phyloP scores from a whole-genome alignment of 2,113 vertebrate species.

The Oncorhynchus clarkii region DNA sequence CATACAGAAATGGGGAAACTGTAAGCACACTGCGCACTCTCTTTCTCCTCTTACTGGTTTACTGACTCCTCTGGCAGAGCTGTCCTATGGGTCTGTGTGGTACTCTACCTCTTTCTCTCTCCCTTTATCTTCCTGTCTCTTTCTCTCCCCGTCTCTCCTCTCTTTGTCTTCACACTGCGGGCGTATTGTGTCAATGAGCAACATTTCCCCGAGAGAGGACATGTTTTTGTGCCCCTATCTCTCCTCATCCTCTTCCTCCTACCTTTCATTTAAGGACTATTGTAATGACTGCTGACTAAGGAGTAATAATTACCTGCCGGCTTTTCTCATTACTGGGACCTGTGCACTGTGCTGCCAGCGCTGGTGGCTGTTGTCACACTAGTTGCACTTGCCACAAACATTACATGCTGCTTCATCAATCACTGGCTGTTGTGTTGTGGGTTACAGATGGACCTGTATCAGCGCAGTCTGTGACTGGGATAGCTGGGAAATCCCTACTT shows the following conservation, averaged over 20 bases:
- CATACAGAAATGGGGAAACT: conserved; percentile 50
- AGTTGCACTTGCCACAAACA: conserved; percentile 30
- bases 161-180: conserved; percentile 50
- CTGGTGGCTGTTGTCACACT: conserved; percentile 26
- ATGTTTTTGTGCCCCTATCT: conserved; percentile 26
- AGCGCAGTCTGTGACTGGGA: too few relatives aligned
- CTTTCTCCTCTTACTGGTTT: conserved; percentile 57
- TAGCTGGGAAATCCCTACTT: conserved; percentile 13
- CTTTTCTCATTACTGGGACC: conserved; percentile 39
- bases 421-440: conserved; percentile 20
- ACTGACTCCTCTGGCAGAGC: conserved; percentile 50
- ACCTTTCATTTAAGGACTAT: conserved; percentile 27
- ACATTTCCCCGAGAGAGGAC: conserved; percentile 37
- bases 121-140: conserved; percentile 15
- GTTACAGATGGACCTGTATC: neutral
- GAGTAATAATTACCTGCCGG: conserved; percentile 40
- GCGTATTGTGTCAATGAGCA: conserved; percentile 37
- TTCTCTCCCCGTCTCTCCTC: conserved; percentile 5
- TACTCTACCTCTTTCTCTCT: conserved; percentile 13
- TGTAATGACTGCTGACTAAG: conserved; percentile 43
- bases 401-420: conserved; percentile 45
- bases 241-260: conserved; percentile 11
- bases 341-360: conserved; percentile 22
- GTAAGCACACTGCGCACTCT: conserved; percentile 61
- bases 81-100: conserved; percentile 38